Conservation (phyloP, 2,113 vertebrate genomes). For the Pao palembangensis region DNA sequence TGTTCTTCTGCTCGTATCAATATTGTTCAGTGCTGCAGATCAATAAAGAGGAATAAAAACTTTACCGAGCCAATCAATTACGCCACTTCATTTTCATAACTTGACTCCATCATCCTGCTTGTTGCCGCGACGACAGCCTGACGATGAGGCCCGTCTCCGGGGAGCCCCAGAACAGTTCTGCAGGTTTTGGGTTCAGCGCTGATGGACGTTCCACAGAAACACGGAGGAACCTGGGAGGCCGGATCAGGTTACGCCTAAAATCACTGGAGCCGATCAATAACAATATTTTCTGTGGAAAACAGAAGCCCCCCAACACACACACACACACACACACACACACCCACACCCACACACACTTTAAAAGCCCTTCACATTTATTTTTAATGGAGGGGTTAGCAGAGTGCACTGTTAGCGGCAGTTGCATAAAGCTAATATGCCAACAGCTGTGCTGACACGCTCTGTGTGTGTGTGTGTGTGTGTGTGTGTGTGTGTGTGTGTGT, state of each 20-base stretch:
- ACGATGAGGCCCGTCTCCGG: constrained; percentile 35
- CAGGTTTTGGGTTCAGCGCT: constrained; percentile 62
- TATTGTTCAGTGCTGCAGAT: constrained; percentile 67
- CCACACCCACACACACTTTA: constrained; percentile 67
- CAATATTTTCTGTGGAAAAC: constrained; percentile 91
- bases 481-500: too few species aligned
- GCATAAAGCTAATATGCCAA: too few species aligned
- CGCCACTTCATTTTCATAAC: constrained; percentile 85
- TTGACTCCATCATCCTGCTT: constrained; percentile 63
- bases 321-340: constrained; percentile 71
- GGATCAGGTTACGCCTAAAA: constrained; percentile 93
- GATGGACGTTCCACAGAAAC: constrained; percentile 58
- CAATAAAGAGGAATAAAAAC: constrained; percentile 80
- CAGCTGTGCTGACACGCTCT: too few species aligned
- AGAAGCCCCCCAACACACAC: constrained; percentile 70
- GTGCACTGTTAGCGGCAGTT: too few species aligned
- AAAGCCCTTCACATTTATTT: constrained; percentile 72
- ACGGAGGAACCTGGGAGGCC: constrained; percentile 51
- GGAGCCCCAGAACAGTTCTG: constrained; percentile 81
- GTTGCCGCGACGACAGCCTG: constrained; percentile 45
- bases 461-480: too few species aligned
- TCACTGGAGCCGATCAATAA: constrained; percentile 94
- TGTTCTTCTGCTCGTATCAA: constrained; percentile 55
- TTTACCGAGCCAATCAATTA: constrained; percentile 76
- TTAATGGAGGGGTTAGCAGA: too few species aligned